Evolutionary conservation across 2,797 vertebrate species (phyloP).

Genomic region (Nannoperca obscura): DNA sequence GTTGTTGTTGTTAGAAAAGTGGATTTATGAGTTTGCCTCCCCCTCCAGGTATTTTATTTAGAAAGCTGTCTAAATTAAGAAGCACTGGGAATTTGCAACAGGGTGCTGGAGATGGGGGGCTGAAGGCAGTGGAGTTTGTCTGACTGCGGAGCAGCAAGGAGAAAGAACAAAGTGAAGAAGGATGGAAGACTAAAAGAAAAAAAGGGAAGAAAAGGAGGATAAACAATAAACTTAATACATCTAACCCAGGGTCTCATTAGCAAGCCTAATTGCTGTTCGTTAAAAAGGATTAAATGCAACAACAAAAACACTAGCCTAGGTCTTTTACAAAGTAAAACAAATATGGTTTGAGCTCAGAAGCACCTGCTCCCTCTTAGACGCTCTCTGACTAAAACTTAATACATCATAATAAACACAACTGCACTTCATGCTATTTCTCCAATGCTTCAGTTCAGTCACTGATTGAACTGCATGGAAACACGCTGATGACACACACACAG

Average conservation of each 20-base stretch:
- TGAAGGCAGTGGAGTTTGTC: constrained; percentile 31
- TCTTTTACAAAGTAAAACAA: constrained; percentile 82
- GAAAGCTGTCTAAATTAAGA: constrained; percentile 67
- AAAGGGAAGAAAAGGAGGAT: constrained; percentile 52
- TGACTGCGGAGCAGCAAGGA: constrained; percentile 27
- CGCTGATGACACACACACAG: constrained; percentile 61
- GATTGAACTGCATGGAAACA: constrained; percentile 76
- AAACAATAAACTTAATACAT: constrained; percentile 67
- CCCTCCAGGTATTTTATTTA: constrained; percentile 70
- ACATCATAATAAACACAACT: constrained; percentile 82
- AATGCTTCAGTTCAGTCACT: constrained; percentile 56
- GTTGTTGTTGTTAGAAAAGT: constrained; percentile 67
- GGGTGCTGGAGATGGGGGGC: constrained; percentile 24
- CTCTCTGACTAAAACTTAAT: constrained; percentile 67
- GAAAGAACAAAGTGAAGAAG: constrained; percentile 27
- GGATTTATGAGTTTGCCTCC: constrained; percentile 63
- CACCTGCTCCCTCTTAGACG: constrained; percentile 79
- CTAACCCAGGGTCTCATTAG: constrained; percentile 78
- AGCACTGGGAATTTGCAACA: constrained; percentile 33
- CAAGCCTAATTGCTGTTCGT: constrained; percentile 75
- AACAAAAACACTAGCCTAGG: constrained; percentile 50
- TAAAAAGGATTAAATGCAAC: constrained; percentile 66
- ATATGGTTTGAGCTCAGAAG: constrained; percentile 68
- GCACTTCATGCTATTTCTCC: constrained; percentile 55
- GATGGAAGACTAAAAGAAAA: constrained; percentile 32